Percentiles rank a stretch among this genome's conserved stretches.
Conservation (phyloP, 2,888 invertebrate species). For the Laothoe populi region DNA sequence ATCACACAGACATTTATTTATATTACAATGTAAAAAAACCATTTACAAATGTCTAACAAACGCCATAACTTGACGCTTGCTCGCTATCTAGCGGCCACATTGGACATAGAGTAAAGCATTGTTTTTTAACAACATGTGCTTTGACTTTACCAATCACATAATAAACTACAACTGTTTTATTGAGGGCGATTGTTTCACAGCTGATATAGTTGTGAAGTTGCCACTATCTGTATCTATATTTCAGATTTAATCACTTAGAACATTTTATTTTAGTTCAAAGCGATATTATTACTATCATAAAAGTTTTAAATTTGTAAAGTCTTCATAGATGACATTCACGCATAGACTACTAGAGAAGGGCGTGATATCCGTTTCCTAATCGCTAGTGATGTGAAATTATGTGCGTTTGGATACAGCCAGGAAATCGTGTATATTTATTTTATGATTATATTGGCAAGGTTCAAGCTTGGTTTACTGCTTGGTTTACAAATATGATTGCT, state of each 20-base stretch:
- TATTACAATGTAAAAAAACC: slow-evolving; percentile 54
- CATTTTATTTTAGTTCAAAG: not conserved
- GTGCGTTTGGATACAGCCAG: slow-evolving; percentile 32
- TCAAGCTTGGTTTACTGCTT: too few relatives aligned
- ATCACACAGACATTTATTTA: slow-evolving; percentile 67
- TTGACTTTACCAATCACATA: not conserved
- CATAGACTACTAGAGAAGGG: slow-evolving; percentile 35
- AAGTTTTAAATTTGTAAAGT: slow-evolving; percentile 14
- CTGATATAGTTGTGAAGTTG: not conserved
- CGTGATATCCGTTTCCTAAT: slow-evolving; percentile 63
- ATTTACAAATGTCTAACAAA: slow-evolving; percentile 68
- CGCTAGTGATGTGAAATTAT: slow-evolving; percentile 49
- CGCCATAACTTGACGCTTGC: slow-evolving; percentile 77
- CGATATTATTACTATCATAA: not conserved
- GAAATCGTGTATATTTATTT: not conserved
- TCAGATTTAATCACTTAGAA: not conserved
- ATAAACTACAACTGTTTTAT: not conserved
- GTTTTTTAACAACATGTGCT: slow-evolving; percentile 44
- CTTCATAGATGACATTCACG: slow-evolving; percentile 5
- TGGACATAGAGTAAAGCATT: slow-evolving; percentile 68
- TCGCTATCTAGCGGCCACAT: slow-evolving; percentile 73
- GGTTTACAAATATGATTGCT: too few relatives aligned
- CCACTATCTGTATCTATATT: slow-evolving; percentile 5
- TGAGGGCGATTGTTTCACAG: not conserved
- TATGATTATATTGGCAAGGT: too few relatives aligned